Percentiles rank a stretch among this genome's conserved stretches.
These are phyloP conservation scores for Pseudococcus jackbeardsleyi DNA, from an alignment of 2,888 invertebrate genomes.

Conservation along the genomic window DNA sequence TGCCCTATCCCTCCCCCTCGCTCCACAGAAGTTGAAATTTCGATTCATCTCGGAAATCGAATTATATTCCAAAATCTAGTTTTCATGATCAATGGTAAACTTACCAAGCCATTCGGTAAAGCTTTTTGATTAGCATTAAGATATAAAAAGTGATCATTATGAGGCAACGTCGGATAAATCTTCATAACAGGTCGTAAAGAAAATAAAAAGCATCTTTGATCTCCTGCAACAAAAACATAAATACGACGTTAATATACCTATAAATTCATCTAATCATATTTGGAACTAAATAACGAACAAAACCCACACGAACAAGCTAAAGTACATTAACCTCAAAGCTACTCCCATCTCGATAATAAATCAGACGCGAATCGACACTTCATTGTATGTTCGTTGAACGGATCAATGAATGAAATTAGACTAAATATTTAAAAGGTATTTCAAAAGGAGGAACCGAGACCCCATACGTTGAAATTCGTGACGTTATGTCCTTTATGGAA, in stretches of 20 bases:
- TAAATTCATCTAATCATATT: neutral
- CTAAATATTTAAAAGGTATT: neutral
- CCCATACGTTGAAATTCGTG: neutral
- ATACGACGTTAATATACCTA: neutral
- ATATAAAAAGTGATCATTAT: conserved; percentile 93
- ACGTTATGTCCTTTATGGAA: neutral
- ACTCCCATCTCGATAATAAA: neutral
- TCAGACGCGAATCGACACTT: neutral
- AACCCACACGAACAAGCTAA: neutral
- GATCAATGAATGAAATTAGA: neutral
- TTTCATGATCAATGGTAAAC: neutral
- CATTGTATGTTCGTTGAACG: neutral
- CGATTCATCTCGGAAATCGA: too few species aligned
- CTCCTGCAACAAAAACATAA: conserved; percentile 32
- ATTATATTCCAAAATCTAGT: too few species aligned
- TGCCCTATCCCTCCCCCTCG: too few species aligned
- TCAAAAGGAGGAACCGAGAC: neutral
- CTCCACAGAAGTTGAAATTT: too few species aligned
- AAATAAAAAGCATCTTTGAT: conserved; percentile 81
- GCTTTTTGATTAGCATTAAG: conserved; percentile 93
- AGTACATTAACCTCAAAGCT: neutral
- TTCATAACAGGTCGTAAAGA: conserved; percentile 85
- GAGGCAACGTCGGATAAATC: conserved; percentile 82
- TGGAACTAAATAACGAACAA: too few species aligned
- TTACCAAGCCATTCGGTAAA: conserved; percentile 86